Conservation (phyloP, 2,888 invertebrate genomes). For the Hymenopus coronatus region DNA sequence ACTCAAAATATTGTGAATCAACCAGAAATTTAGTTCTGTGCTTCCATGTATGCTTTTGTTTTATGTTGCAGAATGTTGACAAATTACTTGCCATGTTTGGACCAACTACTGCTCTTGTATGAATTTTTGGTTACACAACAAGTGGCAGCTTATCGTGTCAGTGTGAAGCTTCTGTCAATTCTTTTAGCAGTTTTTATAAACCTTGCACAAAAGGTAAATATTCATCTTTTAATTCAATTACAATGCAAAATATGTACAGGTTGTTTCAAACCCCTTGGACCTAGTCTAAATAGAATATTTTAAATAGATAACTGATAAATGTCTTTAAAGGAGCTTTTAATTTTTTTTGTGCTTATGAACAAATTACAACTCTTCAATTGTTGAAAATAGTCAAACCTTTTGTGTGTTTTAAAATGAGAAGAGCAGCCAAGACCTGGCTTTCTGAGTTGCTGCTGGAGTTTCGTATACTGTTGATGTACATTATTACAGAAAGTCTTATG, state of each 20-base stretch:
- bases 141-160: conserved; percentile 72
- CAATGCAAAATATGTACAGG: not conserved
- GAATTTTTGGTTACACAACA: conserved; percentile 79
- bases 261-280: no score
- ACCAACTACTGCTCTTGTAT: conserved; percentile 70
- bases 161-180: conserved; percentile 79
- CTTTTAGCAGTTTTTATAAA: conserved; percentile 82
- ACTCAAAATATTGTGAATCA: not conserved
- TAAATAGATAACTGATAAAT: no score
- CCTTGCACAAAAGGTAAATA: conserved; percentile 64
- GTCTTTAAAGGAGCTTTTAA: no score
- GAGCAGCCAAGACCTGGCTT: no score
- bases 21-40: not conserved
- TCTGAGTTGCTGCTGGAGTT: no score
- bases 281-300: no score
- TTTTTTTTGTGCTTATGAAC: no score
- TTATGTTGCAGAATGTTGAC: conserved; percentile 46
- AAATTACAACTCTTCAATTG: no score
- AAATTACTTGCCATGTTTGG: conserved; percentile 65
- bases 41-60: conserved; percentile 32
- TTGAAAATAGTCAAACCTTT: no score
- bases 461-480: no score
- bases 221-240: not conserved
- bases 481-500: no score
- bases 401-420: no score